Evolutionary conservation across 2,888 invertebrate genomes (phyloP).

Genomic region (Brachyptera putata): DNA sequence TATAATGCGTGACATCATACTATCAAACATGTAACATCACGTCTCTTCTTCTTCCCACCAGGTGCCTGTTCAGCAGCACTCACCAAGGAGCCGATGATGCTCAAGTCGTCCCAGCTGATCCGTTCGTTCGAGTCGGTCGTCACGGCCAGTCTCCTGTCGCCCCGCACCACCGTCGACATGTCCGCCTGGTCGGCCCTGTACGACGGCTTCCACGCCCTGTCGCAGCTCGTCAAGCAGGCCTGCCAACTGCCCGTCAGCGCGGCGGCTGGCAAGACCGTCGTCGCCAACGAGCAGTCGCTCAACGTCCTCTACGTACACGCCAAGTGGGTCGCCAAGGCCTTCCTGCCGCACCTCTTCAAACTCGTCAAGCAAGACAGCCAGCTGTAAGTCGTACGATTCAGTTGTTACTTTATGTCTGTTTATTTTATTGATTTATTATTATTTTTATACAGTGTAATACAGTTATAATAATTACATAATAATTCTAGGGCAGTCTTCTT

Average conservation of each 20-base stretch:
- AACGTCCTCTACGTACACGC: slow-evolving; percentile 4
- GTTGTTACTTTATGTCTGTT: too few species aligned
- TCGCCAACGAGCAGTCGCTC: background rate
- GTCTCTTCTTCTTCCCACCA: background rate
- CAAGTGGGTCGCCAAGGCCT: background rate
- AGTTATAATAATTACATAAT: too few species aligned
- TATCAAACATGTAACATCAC: too few species aligned
- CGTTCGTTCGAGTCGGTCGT: background rate
- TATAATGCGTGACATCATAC: too few species aligned
- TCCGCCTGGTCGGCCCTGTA: background rate
- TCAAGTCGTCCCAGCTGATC: background rate
- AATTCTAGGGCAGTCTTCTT: too few species aligned
- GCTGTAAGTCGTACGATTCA: slow-evolving; percentile 1
- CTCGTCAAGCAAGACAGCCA: background rate
- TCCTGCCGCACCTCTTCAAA: background rate
- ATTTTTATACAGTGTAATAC: too few species aligned
- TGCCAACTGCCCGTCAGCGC: background rate
- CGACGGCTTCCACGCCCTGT: background rate
- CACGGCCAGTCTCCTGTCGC: background rate
- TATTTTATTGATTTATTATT: too few species aligned
- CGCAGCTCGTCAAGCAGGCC: background rate
- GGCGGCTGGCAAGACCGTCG: background rate
- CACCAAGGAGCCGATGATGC: background rate
- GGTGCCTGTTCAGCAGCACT: background rate
- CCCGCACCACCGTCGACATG: background rate